phyloP scores from a whole-genome alignment of 2,797 vertebrate species.

The Eupleurogrammus muticus region DNA sequence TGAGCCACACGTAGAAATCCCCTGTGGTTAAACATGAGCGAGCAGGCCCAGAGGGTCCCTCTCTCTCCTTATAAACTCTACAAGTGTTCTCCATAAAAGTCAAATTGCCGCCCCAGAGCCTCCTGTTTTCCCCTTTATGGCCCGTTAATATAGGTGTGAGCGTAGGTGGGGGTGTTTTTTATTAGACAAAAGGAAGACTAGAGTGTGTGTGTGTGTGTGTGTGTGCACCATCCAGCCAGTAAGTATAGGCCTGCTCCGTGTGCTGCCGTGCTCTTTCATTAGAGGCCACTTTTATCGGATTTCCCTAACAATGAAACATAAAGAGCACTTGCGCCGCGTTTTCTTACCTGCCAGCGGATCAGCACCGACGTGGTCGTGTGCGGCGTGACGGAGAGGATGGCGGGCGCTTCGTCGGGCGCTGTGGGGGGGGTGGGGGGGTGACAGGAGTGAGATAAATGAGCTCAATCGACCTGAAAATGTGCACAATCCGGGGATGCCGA shows the following conservation, averaged over 20 bases:
- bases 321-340: neutral
- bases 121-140: constrained; percentile 68
- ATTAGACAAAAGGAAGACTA: constrained; percentile 13
- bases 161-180: constrained; percentile 39
- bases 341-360: constrained; percentile 94
- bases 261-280: constrained; percentile 38
- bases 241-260: constrained; percentile 36
- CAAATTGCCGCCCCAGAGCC: constrained; percentile 58
- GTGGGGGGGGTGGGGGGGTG: too few species aligned
- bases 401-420: constrained; percentile 87
- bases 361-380: constrained; percentile 96
- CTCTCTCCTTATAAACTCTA: constrained; percentile 65
- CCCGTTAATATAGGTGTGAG: constrained; percentile 69
- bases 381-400: constrained; percentile 91
- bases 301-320: constrained; percentile 35
- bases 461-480: constrained; percentile 68
- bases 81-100: constrained; percentile 70
- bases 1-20: constrained; percentile 66
- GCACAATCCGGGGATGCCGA: constrained; percentile 37
- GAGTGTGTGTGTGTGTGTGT: constrained; percentile 30
- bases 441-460: constrained; percentile 60
- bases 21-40: constrained; percentile 58
- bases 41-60: constrained; percentile 43
- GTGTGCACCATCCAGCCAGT: constrained; percentile 19
- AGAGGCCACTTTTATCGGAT: constrained; percentile 37